Base-by-base conservation (phyloP, 2,113 vertebrate genomes). In the Strigops habroptila region DNA sequence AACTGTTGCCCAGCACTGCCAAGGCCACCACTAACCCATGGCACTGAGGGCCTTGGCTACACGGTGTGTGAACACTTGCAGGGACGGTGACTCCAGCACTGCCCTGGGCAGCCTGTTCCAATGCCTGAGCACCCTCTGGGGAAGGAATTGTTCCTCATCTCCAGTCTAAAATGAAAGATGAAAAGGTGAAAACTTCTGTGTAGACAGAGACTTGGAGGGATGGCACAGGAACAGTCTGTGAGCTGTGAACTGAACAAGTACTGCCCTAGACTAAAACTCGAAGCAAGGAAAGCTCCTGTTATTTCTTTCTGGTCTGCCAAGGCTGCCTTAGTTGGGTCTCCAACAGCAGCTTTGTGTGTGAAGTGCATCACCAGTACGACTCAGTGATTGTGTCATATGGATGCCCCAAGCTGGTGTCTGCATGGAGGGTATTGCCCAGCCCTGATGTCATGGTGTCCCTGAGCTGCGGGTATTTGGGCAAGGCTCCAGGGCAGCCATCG, bases 351-450 rank as follows among this genome's bases (percentile, higher is more conserved):
- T 65, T 5, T 27, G 18, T 2, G 19, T 2, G 15, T 6, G 53
- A 25, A 60, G n/a, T 0, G n/a, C 39, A n/a, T 9, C 14, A 43
- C 35, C 22, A 22, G 48, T 1, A 8, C 60, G 27, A 6, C 48
- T 2, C 3, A 7, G 14, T 15, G 63, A 19, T 31, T 49, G 69
- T 31, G 69, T 17, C 10, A 3, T 0, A 0, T 8, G 1, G 57
- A 8, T 7, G 18, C 31, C 52, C 48, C 0, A 4, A 52, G 48
- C 31, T 12, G 55, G n/a, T 64, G 28, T 31, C 81, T 59, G 77
- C 30, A 17, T 7, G 37, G 41, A 3, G 18, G 30, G n/a, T 4
- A 1, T 10, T 7, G 39, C 37, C 53, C 82, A 49, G 33, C 5
- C 41, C 14, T 14, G 14, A 4, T 3, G 49, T 52, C 30, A 1